Conservation (phyloP, 2,888 invertebrate genomes). For the Ommatoiulus sabulosus region DNA sequence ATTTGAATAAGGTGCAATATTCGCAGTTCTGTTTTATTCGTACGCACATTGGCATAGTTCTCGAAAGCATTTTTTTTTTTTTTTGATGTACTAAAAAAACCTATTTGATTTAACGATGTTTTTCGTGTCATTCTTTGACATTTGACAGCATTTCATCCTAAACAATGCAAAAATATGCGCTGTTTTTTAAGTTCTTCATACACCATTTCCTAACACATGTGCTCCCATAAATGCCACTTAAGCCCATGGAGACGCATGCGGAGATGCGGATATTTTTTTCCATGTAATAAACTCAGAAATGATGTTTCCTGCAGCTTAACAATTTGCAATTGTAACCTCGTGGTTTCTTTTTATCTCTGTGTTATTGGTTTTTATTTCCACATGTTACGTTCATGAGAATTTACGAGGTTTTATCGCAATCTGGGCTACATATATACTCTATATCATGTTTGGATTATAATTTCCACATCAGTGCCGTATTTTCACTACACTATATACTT, state of each 20-base stretch:
- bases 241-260: constrained; percentile 35
- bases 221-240: constrained; percentile 44
- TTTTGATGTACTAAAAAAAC: not conserved
- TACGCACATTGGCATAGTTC: constrained; percentile 1
- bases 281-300: constrained; percentile 48
- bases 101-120: not conserved
- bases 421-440: not conserved
- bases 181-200: not conserved
- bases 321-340: constrained; percentile 47
- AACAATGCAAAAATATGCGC: constrained; percentile 42
- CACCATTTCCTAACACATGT: constrained; percentile 11
- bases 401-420: not conserved
- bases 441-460: not conserved
- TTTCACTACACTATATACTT: not conserved
- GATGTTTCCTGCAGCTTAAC: constrained; percentile 54
- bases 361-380: constrained; percentile 42
- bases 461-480: not conserved
- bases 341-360: constrained; percentile 43
- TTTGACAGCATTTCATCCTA: not conserved
- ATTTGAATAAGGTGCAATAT: not conserved
- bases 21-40: not conserved
- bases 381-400: constrained; percentile 29
- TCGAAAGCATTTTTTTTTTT: not conserved
- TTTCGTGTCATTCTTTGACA: not conserved
- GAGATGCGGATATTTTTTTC: constrained; percentile 49